phyloP scores from a whole-genome alignment of 2,888 invertebrate genomes.

The Hyposoter dolosus region DNA sequence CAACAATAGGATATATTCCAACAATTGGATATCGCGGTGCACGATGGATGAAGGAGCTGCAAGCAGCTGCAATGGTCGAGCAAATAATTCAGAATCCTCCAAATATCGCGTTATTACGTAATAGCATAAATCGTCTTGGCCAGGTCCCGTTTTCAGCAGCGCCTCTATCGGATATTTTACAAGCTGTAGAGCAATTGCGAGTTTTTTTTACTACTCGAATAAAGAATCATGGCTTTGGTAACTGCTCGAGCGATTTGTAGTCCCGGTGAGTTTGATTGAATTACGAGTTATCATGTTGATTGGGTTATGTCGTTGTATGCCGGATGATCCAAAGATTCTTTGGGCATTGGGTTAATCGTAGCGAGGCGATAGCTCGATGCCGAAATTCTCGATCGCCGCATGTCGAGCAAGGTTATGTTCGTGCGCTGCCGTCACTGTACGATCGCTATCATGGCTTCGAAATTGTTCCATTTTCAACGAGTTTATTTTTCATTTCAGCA shows the following conservation, averaged over 20 bases:
- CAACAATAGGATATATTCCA: too few relatives aligned
- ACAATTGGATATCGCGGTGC: too few relatives aligned
- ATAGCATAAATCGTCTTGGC: background rate
- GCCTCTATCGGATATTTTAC: background rate
- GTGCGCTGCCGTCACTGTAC: background rate
- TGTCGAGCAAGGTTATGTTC: slow-evolving; percentile 64
- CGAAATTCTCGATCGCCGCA: slow-evolving; percentile 45
- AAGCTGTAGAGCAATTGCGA: background rate
- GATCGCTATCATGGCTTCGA: background rate
- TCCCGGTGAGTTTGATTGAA: slow-evolving; percentile 79
- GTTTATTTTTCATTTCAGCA: slow-evolving; percentile 82
- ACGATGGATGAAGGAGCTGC: too few relatives aligned
- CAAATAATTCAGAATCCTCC: too few relatives aligned
- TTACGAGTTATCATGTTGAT: slow-evolving; percentile 44
- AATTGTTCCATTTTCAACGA: background rate
- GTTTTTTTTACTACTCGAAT: background rate
- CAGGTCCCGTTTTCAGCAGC: background rate
- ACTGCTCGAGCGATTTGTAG: slow-evolving; percentile 79
- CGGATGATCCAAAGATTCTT: background rate
- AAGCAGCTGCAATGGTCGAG: too few relatives aligned
- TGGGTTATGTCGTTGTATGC: background rate
- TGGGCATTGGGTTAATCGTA: background rate
- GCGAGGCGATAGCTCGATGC: background rate
- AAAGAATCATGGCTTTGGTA: slow-evolving; percentile 80
- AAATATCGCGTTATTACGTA: background rate